Conservation (phyloP, 2,113 vertebrate species). For the Eurypyga helias region DNA sequence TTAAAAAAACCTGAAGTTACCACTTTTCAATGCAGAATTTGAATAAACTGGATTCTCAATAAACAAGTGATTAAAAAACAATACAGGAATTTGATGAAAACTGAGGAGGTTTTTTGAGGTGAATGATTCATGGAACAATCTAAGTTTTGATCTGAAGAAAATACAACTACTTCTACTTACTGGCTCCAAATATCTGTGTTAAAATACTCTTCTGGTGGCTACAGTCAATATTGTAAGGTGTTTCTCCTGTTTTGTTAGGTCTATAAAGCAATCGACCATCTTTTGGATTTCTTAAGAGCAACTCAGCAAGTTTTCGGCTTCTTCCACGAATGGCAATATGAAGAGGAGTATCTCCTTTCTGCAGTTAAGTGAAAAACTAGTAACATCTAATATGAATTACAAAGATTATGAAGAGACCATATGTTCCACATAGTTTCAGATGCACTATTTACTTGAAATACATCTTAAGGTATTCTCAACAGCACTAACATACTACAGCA, state of each 20-base stretch:
- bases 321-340: slow-evolving; percentile 96
- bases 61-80: neutral
- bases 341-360: slow-evolving; percentile 97
- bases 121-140: too few relatives aligned
- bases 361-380: neutral
- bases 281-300: slow-evolving; percentile 95
- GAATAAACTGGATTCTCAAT: neutral
- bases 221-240: slow-evolving; percentile 98
- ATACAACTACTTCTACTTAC: slow-evolving; percentile 74
- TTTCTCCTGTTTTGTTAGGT: slow-evolving; percentile 96
- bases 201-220: slow-evolving; percentile 99
- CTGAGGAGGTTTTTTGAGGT: too few relatives aligned
- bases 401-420: neutral
- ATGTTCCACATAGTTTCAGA: neutral
- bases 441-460: neutral
- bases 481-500: neutral
- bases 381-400: neutral
- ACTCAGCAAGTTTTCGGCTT: slow-evolving; percentile 94
- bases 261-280: slow-evolving; percentile 95
- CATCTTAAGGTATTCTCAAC: neutral
- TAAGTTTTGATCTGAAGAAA: neutral
- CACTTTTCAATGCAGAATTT: neutral
- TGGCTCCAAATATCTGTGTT: slow-evolving; percentile 98
- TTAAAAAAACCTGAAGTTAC: neutral
- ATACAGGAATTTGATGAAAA: too few relatives aligned